Evolutionary conservation across 2,113 vertebrate genomes (phyloP).

Genomic region (Mesoclemmys tuberculata): DNA sequence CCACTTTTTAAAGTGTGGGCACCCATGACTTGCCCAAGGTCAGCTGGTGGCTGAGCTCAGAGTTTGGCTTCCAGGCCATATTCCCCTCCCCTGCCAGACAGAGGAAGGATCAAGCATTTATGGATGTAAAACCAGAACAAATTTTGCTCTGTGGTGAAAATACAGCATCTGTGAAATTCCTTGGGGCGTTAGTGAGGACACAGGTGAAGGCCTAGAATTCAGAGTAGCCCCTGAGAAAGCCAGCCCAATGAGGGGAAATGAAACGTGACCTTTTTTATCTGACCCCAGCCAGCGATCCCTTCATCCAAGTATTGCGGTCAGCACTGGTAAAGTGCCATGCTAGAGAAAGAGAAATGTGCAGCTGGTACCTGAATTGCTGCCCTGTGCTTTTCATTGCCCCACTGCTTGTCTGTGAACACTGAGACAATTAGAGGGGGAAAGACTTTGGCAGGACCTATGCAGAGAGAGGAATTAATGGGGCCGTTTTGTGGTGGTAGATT

Average conservation of each 20-base stretch:
- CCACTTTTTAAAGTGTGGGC: not conserved
- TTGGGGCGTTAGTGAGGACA: not conserved
- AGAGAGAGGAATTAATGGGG: not conserved
- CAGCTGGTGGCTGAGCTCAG: not conserved
- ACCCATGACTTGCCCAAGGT: not conserved
- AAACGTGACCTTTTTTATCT: not conserved
- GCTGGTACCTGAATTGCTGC: not conserved
- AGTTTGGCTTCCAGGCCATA: not conserved
- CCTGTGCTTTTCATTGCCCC: not conserved
- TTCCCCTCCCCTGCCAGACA: not conserved
- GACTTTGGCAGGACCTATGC: not conserved
- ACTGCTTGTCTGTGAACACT: not conserved
- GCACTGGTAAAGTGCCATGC: not conserved
- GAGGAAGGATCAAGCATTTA: not conserved
- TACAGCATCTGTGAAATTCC: not conserved
- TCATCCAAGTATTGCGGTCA: not conserved
- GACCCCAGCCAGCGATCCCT: not conserved
- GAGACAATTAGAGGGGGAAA: not conserved
- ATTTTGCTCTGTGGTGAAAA: not conserved
- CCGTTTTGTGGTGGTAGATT: not conserved
- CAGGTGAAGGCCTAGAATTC: not conserved
- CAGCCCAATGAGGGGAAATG: not conserved
- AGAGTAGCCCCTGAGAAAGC: not conserved
- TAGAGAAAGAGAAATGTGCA: not conserved
- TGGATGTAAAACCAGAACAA: not conserved